phyloP scores from a whole-genome alignment of 2,113 vertebrate genomes.

The Eurystomus gularis region DNA sequence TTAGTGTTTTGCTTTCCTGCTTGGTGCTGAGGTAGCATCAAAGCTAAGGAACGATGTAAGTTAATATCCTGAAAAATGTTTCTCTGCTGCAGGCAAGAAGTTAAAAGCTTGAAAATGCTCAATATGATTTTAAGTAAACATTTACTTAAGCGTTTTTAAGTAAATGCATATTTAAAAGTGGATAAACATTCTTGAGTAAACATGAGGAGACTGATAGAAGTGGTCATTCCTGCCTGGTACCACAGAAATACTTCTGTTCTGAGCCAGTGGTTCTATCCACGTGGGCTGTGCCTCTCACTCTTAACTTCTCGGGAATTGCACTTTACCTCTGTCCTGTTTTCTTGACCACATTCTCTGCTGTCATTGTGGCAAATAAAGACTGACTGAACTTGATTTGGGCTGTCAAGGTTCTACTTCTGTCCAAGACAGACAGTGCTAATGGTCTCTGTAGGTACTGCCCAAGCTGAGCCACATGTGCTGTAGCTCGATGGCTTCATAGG shows the following conservation, averaged over 20 bases:
- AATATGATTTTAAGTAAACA: neutral
- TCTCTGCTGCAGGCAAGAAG: neutral
- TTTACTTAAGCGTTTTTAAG: neutral
- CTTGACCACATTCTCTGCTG: neutral
- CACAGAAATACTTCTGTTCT: neutral
- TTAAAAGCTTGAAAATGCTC: neutral
- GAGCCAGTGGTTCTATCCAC: fast-evolving
- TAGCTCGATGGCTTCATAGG: fast-evolving
- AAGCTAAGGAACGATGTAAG: neutral
- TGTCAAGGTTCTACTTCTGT: neutral
- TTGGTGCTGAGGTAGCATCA: neutral
- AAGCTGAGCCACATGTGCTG: fast-evolving
- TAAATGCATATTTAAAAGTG: neutral
- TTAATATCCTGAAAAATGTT: neutral
- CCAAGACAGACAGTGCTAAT: too few species aligned
- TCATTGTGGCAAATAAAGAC: neutral
- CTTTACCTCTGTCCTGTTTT: neutral
- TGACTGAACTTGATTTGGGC: neutral
- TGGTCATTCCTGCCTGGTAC: neutral
- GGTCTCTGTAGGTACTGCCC: neutral
- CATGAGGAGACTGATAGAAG: neutral
- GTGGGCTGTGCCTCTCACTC: neutral
- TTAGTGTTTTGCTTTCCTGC: neutral
- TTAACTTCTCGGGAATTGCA: fast-evolving
- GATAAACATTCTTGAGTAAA: neutral